These are phyloP conservation scores for Pyralis farinalis DNA, from an alignment of 2,888 invertebrate genomes.

Conservation along the genomic window DNA sequence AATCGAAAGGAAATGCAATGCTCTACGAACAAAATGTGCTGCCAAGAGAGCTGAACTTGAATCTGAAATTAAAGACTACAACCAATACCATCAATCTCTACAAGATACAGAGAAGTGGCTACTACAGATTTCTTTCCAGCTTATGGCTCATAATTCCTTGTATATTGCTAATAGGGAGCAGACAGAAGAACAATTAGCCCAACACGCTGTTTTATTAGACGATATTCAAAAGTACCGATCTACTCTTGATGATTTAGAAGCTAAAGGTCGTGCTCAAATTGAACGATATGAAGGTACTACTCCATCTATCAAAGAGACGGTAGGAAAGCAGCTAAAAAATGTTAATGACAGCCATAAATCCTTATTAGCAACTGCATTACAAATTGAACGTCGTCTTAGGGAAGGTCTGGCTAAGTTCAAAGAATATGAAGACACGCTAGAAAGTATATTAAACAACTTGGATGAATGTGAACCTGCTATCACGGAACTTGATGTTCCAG, in stretches of 20 bases:
- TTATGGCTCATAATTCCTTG: constrained; percentile 97
- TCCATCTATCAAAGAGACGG: constrained; percentile 87
- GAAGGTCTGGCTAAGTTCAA: constrained; percentile 96
- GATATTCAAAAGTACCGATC: constrained; percentile 92
- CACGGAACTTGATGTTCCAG: constrained; percentile 87
- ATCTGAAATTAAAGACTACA: constrained; percentile 91
- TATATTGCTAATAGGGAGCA: constrained; percentile 95
- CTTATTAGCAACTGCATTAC: constrained; percentile 91
- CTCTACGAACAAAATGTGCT: constrained; percentile 83
- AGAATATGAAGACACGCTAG: constrained; percentile 94
- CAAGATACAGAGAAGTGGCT: constrained; percentile 98
- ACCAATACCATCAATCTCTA: constrained; percentile 91
- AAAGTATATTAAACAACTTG: constrained; percentile 90
- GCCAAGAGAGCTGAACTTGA: constrained; percentile 86
- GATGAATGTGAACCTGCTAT: constrained; percentile 90
- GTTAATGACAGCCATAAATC: constrained; percentile 97
- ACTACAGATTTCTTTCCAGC: constrained; percentile 94
- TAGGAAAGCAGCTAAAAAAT: constrained; percentile 92
- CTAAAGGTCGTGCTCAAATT: constrained; percentile 92
- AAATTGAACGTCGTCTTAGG: constrained; percentile 92
- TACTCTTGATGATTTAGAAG: constrained; percentile 90
- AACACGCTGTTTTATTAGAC: constrained; percentile 87
- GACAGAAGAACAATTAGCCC: constrained; percentile 94
- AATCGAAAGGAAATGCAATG: constrained; percentile 86
- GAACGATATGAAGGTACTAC: constrained; percentile 87